A percentile compares a stretch with the other conserved stretches of the same genome.
These are phyloP conservation scores for Chrysoperla carnea DNA, from an alignment of 1,140 invertebrate genomes.

Conservation along the genomic window DNA sequence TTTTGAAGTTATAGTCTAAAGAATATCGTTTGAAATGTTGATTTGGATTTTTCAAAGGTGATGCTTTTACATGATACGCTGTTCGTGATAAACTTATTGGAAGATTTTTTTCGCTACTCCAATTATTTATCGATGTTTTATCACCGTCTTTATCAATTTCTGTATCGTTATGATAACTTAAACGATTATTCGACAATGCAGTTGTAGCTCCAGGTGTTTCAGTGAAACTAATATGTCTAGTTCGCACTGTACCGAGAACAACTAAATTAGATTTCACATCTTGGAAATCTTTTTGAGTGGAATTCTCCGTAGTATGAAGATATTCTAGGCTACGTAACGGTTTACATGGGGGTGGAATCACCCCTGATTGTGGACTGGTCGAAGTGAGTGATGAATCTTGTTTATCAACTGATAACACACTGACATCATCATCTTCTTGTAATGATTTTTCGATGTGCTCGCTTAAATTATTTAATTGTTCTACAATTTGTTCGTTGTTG, in stretches of 20 bases:
- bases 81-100: not conserved
- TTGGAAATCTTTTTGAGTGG: not conserved
- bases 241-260: constrained; percentile 1
- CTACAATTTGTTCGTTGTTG: too few species aligned
- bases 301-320: not conserved
- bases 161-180: not conserved
- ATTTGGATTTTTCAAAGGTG: not conserved
- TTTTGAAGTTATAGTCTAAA: not conserved
- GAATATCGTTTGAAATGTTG: not conserved
- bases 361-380: not conserved
- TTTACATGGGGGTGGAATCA: constrained; percentile 2
- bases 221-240: constrained; percentile 2
- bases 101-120: not conserved
- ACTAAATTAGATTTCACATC: not conserved
- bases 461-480: too few species aligned
- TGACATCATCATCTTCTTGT: not conserved
- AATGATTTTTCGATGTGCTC: too few species aligned
- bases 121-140: not conserved
- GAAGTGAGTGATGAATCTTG: not conserved
- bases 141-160: not conserved
- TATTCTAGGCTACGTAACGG: constrained; percentile 1
- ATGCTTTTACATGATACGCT: too few species aligned
- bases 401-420: not conserved
- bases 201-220: not conserved
- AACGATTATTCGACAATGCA: too few species aligned